Conservation (phyloP, 2,888 invertebrate genomes). For the Spilarctia lutea region DNA sequence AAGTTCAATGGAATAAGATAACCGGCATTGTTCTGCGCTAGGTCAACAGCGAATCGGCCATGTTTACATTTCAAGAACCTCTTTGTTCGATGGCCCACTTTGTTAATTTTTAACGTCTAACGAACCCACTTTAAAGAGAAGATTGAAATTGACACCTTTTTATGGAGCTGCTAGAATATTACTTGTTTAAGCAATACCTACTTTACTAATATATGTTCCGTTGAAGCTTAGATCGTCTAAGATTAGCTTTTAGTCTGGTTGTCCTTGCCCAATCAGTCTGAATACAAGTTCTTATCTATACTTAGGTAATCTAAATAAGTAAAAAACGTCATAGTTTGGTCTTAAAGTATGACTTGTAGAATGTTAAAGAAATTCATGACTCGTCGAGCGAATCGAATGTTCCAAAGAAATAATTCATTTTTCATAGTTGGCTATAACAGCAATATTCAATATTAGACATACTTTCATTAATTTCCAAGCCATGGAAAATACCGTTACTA, state of each 20-base stretch:
- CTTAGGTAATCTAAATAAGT: background rate
- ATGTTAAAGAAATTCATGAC: slow-evolving; percentile 6
- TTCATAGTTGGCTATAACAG: slow-evolving; percentile 11
- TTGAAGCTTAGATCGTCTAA: background rate
- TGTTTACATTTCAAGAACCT: slow-evolving; percentile 57
- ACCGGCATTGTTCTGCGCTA: slow-evolving; percentile 73
- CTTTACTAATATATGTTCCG: background rate
- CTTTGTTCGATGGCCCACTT: slow-evolving; percentile 72
- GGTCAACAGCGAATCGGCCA: slow-evolving; percentile 64
- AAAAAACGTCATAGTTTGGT: slow-evolving; percentile 2
- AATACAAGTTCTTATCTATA: slow-evolving; percentile 11
- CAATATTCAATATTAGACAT: slow-evolving; percentile 29
- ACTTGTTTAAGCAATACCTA: background rate
- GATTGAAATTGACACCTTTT: slow-evolving; percentile 7
- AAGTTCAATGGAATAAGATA: slow-evolving; percentile 77
- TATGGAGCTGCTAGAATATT: background rate
- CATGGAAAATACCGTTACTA: slow-evolving; percentile 45
- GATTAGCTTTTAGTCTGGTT: background rate
- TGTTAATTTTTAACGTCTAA: slow-evolving; percentile 39
- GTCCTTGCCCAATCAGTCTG: background rate
- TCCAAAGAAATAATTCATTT: slow-evolving; percentile 14
- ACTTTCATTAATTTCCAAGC: slow-evolving; percentile 36
- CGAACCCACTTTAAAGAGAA: slow-evolving; percentile 20
- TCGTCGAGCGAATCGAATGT: slow-evolving; percentile 6
- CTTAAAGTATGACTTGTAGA: slow-evolving; percentile 2